Percentiles rank a stretch among this genome's conserved stretches.
These are phyloP conservation scores for Amblyopsis hoosieri DNA, from an alignment of 2,797 vertebrate species.

Conservation along the genomic window DNA sequence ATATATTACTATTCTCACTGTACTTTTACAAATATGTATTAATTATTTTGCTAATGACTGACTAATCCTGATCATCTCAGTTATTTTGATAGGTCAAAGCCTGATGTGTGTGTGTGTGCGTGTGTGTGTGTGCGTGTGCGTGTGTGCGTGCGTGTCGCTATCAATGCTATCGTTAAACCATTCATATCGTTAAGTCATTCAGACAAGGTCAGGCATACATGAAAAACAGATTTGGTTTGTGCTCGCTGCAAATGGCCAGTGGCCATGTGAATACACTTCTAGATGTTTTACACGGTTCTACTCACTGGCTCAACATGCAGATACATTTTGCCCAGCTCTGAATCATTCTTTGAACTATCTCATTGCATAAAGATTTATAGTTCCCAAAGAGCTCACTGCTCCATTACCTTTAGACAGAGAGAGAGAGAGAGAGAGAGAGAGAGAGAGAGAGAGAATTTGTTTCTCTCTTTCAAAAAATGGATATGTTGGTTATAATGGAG, in stretches of 20 bases:
- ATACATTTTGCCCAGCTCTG: conserved; percentile 63
- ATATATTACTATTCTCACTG: conserved; percentile 58
- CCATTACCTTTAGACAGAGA: conserved; percentile 69
- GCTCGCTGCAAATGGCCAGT: not conserved
- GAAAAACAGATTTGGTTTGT: not conserved
- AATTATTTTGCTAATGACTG: conserved; percentile 47
- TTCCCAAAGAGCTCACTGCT: conserved; percentile 67
- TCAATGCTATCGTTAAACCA: not conserved
- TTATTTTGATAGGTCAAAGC: conserved; percentile 31
- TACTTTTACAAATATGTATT: conserved; percentile 51
- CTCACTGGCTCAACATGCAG: conserved; percentile 55
- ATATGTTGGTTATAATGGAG: conserved; percentile 25
- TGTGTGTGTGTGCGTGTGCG: conserved; percentile 20
- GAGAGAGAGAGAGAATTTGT: conserved; percentile 4
- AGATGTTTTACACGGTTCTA: conserved; percentile 28
- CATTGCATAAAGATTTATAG: conserved; percentile 78
- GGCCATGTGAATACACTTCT: conserved; percentile 10
- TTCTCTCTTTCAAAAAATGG: conserved; percentile 23
- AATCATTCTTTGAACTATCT: conserved; percentile 61
- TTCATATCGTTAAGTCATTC: too few species aligned
- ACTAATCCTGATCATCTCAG: conserved; percentile 54
- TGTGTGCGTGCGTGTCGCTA: not conserved
- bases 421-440: conserved; percentile 20
- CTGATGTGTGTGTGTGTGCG: conserved; percentile 8
- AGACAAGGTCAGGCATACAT: not conserved